A percentile compares a stretch with the other conserved stretches of the same genome.
Evolutionary conservation across 2,797 vertebrate genomes (phyloP).

Genomic region (Propithecus deckenii): DNA sequence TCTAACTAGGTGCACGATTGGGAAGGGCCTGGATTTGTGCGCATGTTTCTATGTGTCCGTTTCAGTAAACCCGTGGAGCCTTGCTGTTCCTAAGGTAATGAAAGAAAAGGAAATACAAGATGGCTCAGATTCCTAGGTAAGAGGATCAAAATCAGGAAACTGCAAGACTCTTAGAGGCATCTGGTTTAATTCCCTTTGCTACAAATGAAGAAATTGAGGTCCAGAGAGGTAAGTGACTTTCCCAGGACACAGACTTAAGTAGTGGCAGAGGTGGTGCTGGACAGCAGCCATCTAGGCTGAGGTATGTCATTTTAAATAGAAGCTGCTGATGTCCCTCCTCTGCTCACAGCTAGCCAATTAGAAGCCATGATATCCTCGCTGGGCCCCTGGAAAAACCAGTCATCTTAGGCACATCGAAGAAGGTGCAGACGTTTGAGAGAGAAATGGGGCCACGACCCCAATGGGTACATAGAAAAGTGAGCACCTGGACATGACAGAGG

Average conservation of each 20-base stretch:
- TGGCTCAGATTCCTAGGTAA: neutral
- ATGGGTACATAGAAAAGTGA: neutral
- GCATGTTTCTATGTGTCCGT: neutral
- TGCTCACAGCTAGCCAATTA: neutral
- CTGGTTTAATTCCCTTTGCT: neutral
- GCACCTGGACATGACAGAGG: neutral
- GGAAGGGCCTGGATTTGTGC: neutral
- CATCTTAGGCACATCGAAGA: neutral
- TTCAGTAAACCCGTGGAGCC: neutral
- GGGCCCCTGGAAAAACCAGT: neutral
- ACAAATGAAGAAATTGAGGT: constrained; percentile 8
- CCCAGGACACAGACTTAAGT: constrained; percentile 20
- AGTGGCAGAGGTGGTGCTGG: constrained; percentile 9
- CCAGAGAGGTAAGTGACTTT: constrained; percentile 13
- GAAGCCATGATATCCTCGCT: neutral
- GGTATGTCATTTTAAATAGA: constrained; percentile 32
- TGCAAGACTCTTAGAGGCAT: constrained; percentile 1
- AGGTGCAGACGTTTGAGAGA: constrained; percentile 1
- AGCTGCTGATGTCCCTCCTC: neutral
- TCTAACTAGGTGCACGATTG: neutral
- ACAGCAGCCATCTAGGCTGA: neutral
- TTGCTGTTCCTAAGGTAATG: neutral
- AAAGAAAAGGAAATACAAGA: neutral
- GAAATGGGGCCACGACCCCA: neutral
- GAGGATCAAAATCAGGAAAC: neutral